Percentiles rank a stretch among this genome's conserved stretches.
phyloP scores from a whole-genome alignment of 2,113 vertebrate species.

The Siphamia tubifer region DNA sequence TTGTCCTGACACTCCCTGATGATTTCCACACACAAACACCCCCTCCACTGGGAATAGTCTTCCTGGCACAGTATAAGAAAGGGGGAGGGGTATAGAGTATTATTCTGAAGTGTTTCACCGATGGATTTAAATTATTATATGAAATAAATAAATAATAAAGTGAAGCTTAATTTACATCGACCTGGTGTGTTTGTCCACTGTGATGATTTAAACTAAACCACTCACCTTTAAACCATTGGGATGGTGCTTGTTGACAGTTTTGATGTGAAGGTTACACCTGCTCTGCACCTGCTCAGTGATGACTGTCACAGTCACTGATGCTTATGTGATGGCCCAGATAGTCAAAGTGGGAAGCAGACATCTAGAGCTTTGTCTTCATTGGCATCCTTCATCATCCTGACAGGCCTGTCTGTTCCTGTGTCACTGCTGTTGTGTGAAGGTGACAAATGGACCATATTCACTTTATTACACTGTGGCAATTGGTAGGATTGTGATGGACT shows the following conservation, averaged over 20 bases:
- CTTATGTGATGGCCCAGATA: background rate
- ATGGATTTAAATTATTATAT: background rate
- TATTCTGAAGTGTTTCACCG: background rate
- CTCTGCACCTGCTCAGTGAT: conserved; percentile 22
- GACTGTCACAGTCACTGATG: background rate
- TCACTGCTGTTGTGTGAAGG: background rate
- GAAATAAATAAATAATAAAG: background rate
- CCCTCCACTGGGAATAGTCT: background rate
- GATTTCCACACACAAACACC: conserved; percentile 9
- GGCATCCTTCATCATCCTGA: background rate
- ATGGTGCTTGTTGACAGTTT: conserved; percentile 8
- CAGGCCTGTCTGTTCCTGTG: background rate
- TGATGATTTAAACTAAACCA: no score
- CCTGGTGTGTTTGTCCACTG: no score
- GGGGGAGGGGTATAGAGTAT: background rate
- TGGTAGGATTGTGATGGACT: no score
- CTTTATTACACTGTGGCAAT: no score
- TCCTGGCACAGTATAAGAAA: background rate
- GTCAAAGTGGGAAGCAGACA: background rate
- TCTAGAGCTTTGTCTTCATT: background rate
- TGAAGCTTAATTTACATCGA: background rate
- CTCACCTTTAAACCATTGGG: no score
- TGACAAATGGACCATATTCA: no score
- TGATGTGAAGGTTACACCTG: conserved; percentile 39
- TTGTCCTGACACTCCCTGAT: conserved; percentile 16